Conservation (phyloP, 1,140 invertebrate genomes). For the Drosophila pachea region DNA sequence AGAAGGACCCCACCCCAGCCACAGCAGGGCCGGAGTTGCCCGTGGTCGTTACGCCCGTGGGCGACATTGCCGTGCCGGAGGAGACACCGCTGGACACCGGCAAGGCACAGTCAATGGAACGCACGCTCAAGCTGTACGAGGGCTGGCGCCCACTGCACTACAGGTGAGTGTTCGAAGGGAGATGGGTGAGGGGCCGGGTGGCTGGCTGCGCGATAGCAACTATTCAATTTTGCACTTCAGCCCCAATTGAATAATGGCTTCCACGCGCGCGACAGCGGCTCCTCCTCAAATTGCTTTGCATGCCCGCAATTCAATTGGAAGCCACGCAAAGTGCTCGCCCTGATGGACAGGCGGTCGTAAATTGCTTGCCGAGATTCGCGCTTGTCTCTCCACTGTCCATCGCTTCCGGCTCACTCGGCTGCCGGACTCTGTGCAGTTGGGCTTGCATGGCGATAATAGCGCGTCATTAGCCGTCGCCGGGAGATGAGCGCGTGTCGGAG, state of each 20-base stretch:
- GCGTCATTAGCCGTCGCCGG: background rate
- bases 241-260: constrained; percentile 50
- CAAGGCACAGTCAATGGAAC: constrained; percentile 45
- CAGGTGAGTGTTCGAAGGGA: constrained; percentile 53
- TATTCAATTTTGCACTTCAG: constrained; percentile 43
- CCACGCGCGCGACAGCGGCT: constrained; percentile 19
- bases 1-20: constrained; percentile 30
- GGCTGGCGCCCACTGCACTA: constrained; percentile 74
- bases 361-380: constrained; percentile 45
- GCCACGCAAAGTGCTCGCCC: constrained; percentile 12
- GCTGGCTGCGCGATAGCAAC: background rate
- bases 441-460: constrained; percentile 2
- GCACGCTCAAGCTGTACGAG: constrained; percentile 61
- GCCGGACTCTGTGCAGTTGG: constrained; percentile 9
- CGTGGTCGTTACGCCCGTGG: constrained; percentile 43
- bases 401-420: constrained; percentile 41
- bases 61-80: constrained; percentile 56
- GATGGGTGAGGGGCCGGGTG: background rate
- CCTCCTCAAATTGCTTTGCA: constrained; percentile 45
- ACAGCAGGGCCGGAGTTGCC: constrained; percentile 11
- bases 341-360: constrained; percentile 39
- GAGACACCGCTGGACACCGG: constrained; percentile 35
- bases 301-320: constrained; percentile 51
- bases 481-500: constrained; percentile 8
- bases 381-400: constrained; percentile 4